phyloP scores from a whole-genome alignment of 1,140 invertebrate species.

The Drosophila bocki region DNA sequence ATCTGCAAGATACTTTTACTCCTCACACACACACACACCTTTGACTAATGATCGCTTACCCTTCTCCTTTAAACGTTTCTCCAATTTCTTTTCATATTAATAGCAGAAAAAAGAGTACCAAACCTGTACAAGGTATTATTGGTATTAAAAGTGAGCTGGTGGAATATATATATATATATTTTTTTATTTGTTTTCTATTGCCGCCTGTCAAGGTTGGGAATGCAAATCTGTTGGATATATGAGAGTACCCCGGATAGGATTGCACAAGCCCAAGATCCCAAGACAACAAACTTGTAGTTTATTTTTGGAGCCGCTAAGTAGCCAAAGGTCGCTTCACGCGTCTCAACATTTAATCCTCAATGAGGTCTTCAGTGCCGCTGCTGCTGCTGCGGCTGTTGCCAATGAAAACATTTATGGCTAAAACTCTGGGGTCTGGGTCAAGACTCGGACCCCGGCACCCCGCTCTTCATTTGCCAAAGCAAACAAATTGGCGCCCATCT shows the following conservation, averaged over 20 bases:
- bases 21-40: slow-evolving; percentile 39
- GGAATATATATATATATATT: slow-evolving; percentile 26
- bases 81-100: slow-evolving; percentile 76
- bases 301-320: slow-evolving; percentile 84
- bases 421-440: slow-evolving; percentile 60
- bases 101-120: slow-evolving; percentile 35
- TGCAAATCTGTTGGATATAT: slow-evolving; percentile 39
- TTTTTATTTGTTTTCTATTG: slow-evolving; percentile 1
- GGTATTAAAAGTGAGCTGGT: slow-evolving; percentile 48
- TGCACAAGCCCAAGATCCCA: slow-evolving; percentile 34
- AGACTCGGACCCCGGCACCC: slow-evolving; percentile 27
- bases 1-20: slow-evolving; percentile 81
- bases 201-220: slow-evolving; percentile 40
- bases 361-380: slow-evolving; percentile 58
- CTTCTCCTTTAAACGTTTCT: slow-evolving; percentile 63
- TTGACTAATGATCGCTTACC: slow-evolving; percentile 71
- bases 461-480: slow-evolving; percentile 52
- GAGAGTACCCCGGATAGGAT: slow-evolving; percentile 41
- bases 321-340: slow-evolving; percentile 71
- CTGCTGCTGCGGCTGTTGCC: slow-evolving; percentile 23
- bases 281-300: slow-evolving; percentile 65
- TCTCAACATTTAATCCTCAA: slow-evolving; percentile 71
- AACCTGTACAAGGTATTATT: slow-evolving; percentile 44
- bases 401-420: slow-evolving; percentile 62
- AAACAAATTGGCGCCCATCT: slow-evolving; percentile 81